Evolutionary conservation across 2,113 vertebrate genomes (phyloP).

Genomic region (Willisornis vidua): DNA sequence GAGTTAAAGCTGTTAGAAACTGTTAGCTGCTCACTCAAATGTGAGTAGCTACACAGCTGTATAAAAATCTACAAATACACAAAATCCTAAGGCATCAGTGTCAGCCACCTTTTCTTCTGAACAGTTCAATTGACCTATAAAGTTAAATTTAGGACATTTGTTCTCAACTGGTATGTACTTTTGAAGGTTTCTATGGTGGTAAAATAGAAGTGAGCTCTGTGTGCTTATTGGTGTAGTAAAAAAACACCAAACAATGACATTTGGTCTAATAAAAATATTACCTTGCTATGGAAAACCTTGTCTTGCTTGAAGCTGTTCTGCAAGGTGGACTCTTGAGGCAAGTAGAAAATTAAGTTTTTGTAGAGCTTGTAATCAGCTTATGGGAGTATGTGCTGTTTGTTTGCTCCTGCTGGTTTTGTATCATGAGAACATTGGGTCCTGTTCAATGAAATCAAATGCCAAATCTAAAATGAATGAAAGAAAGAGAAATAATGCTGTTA

Average conservation of each 20-base stretch:
- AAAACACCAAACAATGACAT: background rate
- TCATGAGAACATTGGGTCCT: background rate
- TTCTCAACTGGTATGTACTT: background rate
- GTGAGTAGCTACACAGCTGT: too few species aligned
- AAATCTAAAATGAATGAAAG: background rate
- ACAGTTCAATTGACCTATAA: background rate
- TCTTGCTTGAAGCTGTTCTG: background rate
- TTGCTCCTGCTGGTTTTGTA: background rate
- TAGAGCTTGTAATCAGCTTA: background rate
- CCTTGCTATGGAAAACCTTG: background rate
- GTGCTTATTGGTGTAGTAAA: background rate
- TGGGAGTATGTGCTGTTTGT: fast-evolving
- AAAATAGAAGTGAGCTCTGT: background rate
- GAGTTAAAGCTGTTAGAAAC: too few species aligned
- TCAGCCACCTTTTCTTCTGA: background rate
- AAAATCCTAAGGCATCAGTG: too few species aligned
- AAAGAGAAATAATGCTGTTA: background rate
- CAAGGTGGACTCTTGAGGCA: background rate
- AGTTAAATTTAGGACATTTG: background rate
- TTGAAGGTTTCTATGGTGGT: background rate
- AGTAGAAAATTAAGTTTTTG: background rate
- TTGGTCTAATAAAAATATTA: background rate
- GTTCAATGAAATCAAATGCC: background rate
- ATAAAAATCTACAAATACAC: too few species aligned
- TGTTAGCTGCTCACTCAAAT: too few species aligned